Evolutionary conservation across 2,113 vertebrate genomes (phyloP).

Genomic region (Bombycilla garrulus): DNA sequence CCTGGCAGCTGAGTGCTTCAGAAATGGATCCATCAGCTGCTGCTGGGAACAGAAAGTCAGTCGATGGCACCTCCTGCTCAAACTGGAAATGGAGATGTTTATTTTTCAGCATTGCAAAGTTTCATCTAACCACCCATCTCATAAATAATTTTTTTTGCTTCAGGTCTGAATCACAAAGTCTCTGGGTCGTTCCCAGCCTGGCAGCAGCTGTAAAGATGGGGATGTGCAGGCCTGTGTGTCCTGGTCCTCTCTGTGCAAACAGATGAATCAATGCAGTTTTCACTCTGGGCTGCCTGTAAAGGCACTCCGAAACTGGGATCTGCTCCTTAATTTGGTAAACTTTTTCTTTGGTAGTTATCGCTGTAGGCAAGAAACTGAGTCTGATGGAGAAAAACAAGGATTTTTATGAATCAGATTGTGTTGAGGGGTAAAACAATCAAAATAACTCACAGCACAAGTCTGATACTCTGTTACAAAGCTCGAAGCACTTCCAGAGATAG

Average conservation of each 20-base stretch:
- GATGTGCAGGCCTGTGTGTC: neutral
- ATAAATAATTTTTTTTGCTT: neutral
- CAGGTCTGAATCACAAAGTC: neutral
- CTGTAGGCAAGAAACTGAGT: neutral
- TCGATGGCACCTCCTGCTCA: neutral
- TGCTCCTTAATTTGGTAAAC: neutral
- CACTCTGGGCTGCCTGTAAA: neutral
- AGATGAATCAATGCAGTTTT: neutral
- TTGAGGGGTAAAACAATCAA: neutral
- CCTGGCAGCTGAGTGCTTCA: neutral
- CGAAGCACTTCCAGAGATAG: neutral
- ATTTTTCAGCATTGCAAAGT: neutral
- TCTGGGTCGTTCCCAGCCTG: neutral
- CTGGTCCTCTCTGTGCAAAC: fast-evolving
- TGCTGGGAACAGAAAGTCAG: neutral
- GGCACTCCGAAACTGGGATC: neutral
- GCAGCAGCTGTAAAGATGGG: neutral
- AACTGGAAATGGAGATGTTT: neutral
- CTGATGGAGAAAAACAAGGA: neutral
- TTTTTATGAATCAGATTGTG: neutral
- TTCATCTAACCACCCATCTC: neutral
- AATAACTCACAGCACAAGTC: neutral
- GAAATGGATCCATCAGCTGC: neutral
- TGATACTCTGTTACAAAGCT: neutral
- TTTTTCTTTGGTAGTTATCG: neutral